These are phyloP conservation scores for Pachyrhynchus sulphureomaculatus DNA, from an alignment of 1,140 invertebrate species.

Conservation along the genomic window DNA sequence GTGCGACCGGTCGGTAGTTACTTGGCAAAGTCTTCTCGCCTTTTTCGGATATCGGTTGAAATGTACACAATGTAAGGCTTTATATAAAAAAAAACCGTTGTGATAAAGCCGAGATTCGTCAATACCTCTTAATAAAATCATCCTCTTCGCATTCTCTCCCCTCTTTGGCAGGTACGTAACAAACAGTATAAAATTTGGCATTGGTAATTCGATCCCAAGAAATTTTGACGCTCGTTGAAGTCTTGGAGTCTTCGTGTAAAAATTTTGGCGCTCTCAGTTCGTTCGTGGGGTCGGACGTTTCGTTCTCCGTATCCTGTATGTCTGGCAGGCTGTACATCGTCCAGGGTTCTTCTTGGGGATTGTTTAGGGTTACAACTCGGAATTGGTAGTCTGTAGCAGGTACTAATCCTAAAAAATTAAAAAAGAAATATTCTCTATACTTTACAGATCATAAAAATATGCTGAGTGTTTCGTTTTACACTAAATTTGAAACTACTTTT, in stretches of 20 bases:
- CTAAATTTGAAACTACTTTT: too few relatives aligned
- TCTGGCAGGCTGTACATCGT: conserved; percentile 23
- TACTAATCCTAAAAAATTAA: conserved; percentile 31
- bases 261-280: conserved; percentile 19
- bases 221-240: conserved; percentile 31
- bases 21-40: too few relatives aligned
- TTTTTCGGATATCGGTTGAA: too few relatives aligned
- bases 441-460: background rate
- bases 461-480: too few relatives aligned
- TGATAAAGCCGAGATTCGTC: too few relatives aligned
- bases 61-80: too few relatives aligned
- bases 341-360: conserved; percentile 25
- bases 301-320: background rate
- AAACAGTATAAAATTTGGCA: conserved; percentile 38
- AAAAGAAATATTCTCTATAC: background rate
- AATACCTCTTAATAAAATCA: conserved; percentile 48
- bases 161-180: conserved; percentile 29
- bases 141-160: conserved; percentile 32
- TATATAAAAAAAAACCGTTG: too few relatives aligned
- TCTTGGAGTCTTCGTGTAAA: conserved; percentile 11
- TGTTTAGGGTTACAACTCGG: conserved; percentile 32
- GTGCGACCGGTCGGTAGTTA: too few relatives aligned
- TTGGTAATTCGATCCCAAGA: conserved; percentile 34
- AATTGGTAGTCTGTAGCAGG: conserved; percentile 39
- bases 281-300: background rate